These are phyloP conservation scores for Rapana venosa DNA, from an alignment of 2,888 invertebrate species.

Conservation along the genomic window DNA sequence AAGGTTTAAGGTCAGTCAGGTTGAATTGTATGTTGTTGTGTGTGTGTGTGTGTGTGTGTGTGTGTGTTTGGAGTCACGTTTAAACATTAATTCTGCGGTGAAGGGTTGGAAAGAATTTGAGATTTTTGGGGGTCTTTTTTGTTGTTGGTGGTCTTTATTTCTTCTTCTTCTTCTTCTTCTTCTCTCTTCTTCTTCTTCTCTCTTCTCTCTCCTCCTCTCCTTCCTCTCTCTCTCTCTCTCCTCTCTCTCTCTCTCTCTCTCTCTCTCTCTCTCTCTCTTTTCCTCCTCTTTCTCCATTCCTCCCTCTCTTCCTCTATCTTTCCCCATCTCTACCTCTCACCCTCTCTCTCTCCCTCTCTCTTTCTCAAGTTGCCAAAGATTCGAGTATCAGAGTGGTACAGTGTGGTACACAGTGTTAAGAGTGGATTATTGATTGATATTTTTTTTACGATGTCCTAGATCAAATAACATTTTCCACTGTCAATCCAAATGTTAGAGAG, in stretches of 20 bases:
- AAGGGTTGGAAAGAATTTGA: not conserved
- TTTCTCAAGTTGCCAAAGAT: too few relatives aligned
- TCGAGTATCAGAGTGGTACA: too few relatives aligned
- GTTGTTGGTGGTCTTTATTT: too few relatives aligned
- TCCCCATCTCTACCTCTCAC: not conserved
- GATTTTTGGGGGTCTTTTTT: too few relatives aligned
- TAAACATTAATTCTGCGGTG: not conserved
- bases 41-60: slow-evolving; percentile 1
- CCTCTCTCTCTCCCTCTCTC: too few relatives aligned
- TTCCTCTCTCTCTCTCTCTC: not conserved
- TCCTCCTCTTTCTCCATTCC: not conserved
- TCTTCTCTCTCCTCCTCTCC: not conserved
- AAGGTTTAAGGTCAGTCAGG: too few relatives aligned
- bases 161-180: not conserved
- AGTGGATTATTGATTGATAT: too few relatives aligned
- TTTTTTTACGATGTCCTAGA: too few relatives aligned
- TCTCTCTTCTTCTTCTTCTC: not conserved
- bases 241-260: too few relatives aligned
- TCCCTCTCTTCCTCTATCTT: not conserved
- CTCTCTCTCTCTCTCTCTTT: too few relatives aligned
- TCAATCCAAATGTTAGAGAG: not conserved
- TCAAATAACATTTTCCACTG: too few relatives aligned
- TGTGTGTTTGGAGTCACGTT: not conserved
- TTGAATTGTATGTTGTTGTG: not conserved
- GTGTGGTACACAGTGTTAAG: too few relatives aligned